A percentile compares a stretch with the other conserved stretches of the same genome.
Conservation (phyloP, 2,888 invertebrate genomes). For the Sinopyrophorus schimmeli region DNA sequence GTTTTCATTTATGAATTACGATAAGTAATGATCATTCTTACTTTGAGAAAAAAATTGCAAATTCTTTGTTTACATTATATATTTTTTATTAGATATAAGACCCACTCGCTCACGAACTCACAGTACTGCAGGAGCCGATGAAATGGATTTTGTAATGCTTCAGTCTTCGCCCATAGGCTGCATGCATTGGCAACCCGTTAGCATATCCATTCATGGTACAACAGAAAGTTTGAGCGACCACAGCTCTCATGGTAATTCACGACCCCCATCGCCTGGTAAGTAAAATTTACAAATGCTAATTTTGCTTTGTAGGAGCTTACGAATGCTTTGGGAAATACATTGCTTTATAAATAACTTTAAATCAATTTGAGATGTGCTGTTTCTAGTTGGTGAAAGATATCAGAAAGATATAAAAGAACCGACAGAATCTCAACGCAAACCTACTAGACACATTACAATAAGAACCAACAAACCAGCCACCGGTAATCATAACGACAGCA, state of each 20-base stretch:
- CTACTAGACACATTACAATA: slow-evolving; percentile 48
- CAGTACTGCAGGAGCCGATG: slow-evolving; percentile 52
- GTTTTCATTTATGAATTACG: too few species aligned
- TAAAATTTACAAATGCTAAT: neutral
- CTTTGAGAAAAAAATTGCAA: too few species aligned
- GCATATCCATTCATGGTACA: slow-evolving; percentile 53
- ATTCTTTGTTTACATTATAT: neutral
- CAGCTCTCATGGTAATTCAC: slow-evolving; percentile 53
- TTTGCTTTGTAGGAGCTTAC: too few species aligned
- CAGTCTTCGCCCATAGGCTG: slow-evolving; percentile 58
- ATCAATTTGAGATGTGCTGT: neutral
- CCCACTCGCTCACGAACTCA: slow-evolving; percentile 50
- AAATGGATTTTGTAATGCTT: slow-evolving; percentile 60
- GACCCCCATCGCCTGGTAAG: slow-evolving; percentile 49
- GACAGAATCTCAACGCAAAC: slow-evolving; percentile 29
- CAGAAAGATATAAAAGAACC: slow-evolving; percentile 35
- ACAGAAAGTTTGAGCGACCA: slow-evolving; percentile 54
- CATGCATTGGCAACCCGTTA: slow-evolving; percentile 58
- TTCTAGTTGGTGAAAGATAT: slow-evolving; percentile 44
- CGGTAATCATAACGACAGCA: slow-evolving; percentile 40
- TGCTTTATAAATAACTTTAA: too few species aligned
- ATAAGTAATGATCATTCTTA: too few species aligned
- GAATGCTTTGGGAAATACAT: too few species aligned
- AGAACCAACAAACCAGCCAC: slow-evolving; percentile 42
- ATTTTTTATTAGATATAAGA: slow-evolving; percentile 20